Evolutionary conservation across 92 coral and sea anemone genomes (phyloP).

Genomic region (Parazoanthus darwini): DNA sequence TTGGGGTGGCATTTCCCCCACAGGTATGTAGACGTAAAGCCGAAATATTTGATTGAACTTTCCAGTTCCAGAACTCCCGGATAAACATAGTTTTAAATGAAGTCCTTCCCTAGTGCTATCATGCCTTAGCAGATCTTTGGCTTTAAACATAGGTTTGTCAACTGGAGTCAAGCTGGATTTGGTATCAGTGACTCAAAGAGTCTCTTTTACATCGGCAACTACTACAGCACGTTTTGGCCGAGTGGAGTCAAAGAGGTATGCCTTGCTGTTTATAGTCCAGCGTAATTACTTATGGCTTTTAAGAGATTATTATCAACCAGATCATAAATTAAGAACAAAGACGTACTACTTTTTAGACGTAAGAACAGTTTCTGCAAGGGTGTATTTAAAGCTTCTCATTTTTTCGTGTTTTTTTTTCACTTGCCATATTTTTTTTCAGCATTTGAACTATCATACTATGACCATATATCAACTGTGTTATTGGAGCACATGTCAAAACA

Average conservation of each 20-base stretch:
- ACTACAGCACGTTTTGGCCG: conserved; percentile 72
- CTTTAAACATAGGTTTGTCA: conserved; percentile 59
- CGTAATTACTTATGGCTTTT: background rate
- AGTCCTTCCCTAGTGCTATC: background rate
- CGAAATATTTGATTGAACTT: too few relatives aligned
- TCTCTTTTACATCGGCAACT: conserved; percentile 73
- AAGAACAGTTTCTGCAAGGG: too few relatives aligned
- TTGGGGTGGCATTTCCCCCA: conserved; percentile 92
- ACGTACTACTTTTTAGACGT: too few relatives aligned
- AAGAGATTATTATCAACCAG: too few relatives aligned
- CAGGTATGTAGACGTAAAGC: conserved; percentile 49
- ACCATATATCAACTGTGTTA: too few relatives aligned
- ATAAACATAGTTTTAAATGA: background rate
- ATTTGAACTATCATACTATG: background rate
- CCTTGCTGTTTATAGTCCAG: background rate
- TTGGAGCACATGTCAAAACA: background rate
- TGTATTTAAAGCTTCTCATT: background rate
- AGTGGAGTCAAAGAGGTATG: conserved; percentile 68
- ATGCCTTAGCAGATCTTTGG: background rate
- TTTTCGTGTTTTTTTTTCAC: background rate
- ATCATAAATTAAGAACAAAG: too few relatives aligned
- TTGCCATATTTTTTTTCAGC: background rate
- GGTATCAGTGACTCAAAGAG: conserved; percentile 64
- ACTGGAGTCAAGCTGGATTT: conserved; percentile 64
- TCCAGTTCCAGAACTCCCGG: too few relatives aligned